These are phyloP conservation scores for Troides oblongomaculatus DNA, from an alignment of 2,888 invertebrate genomes.

Conservation along the genomic window DNA sequence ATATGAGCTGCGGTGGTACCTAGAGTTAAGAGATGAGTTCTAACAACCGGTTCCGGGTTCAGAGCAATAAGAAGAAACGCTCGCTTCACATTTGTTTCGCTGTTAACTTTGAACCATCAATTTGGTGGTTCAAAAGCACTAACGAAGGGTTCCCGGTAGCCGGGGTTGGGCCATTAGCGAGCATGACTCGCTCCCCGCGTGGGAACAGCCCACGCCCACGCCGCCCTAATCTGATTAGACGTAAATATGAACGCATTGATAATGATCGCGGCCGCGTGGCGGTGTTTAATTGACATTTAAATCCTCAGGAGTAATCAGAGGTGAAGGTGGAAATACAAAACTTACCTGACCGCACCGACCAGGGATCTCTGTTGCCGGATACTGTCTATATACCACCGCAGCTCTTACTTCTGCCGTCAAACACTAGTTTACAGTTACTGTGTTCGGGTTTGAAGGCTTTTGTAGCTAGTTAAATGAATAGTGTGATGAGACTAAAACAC, in stretches of 20 bases:
- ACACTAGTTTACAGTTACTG: too few relatives aligned
- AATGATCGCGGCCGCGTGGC: constrained; percentile 6
- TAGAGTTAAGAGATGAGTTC: not conserved
- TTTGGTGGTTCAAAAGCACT: constrained; percentile 15
- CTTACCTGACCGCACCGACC: too few relatives aligned
- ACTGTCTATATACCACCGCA: too few relatives aligned
- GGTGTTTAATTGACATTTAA: constrained; percentile 17
- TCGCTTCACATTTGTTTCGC: not conserved
- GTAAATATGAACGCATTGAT: constrained; percentile 21
- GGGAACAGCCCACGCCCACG: constrained; percentile 30
- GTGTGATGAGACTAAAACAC: too few relatives aligned
- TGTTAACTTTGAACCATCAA: constrained; percentile 18
- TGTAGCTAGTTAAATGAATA: too few relatives aligned
- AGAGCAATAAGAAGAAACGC: not conserved
- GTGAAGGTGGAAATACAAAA: too few relatives aligned
- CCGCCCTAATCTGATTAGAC: constrained; percentile 32
- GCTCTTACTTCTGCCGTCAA: too few relatives aligned
- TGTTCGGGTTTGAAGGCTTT: too few relatives aligned
- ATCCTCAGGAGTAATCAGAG: not conserved
- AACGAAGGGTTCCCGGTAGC: constrained; percentile 17
- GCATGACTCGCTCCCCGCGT: constrained; percentile 39
- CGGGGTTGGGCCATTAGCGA: constrained; percentile 38
- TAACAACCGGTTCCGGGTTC: not conserved
- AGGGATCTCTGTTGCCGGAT: too few relatives aligned
- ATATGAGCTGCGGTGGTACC: too few relatives aligned